phyloP scores from a whole-genome alignment of 2,888 invertebrate genomes.

The Hypena proboscidalis region DNA sequence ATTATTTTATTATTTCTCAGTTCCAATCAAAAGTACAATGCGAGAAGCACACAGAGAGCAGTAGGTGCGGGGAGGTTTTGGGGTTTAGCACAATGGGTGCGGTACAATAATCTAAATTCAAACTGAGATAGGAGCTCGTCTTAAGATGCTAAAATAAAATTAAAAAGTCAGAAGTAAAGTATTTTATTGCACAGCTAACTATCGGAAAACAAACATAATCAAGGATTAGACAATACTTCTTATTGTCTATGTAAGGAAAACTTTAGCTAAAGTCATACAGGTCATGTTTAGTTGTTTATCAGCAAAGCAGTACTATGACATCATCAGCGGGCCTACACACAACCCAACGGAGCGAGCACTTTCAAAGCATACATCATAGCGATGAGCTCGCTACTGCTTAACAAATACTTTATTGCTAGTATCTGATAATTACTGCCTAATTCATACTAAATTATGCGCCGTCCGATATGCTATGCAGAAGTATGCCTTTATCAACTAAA shows the following conservation, averaged over 20 bases:
- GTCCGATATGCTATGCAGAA: slow-evolving; percentile 9
- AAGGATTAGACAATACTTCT: too few species aligned
- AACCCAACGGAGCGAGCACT: background rate
- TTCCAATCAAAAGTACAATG: too few species aligned
- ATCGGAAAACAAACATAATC: background rate
- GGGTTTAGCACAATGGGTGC: too few species aligned
- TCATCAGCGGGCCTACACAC: slow-evolving; percentile 14
- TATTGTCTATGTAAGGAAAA: too few species aligned
- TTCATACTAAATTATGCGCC: slow-evolving; percentile 13
- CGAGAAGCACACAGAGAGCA: too few species aligned
- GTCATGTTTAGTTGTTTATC: slow-evolving; percentile 4
- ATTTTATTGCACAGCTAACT: background rate
- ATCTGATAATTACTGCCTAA: slow-evolving; percentile 20
- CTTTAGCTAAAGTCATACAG: background rate
- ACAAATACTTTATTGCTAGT: slow-evolving; percentile 15
- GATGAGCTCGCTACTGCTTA: slow-evolving; percentile 21
- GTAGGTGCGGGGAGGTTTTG: too few species aligned
- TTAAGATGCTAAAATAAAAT: too few species aligned
- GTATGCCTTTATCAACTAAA: slow-evolving; percentile 2
- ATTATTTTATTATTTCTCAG: too few species aligned
- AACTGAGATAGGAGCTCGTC: too few species aligned
- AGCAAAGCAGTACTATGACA: slow-evolving; percentile 20
- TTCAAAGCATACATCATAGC: background rate
- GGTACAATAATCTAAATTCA: too few species aligned
- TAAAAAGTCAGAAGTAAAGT: too few species aligned